Evolutionary conservation across 1,140 invertebrate species (phyloP).

Genomic region (Aphaenogaster floridana): DNA sequence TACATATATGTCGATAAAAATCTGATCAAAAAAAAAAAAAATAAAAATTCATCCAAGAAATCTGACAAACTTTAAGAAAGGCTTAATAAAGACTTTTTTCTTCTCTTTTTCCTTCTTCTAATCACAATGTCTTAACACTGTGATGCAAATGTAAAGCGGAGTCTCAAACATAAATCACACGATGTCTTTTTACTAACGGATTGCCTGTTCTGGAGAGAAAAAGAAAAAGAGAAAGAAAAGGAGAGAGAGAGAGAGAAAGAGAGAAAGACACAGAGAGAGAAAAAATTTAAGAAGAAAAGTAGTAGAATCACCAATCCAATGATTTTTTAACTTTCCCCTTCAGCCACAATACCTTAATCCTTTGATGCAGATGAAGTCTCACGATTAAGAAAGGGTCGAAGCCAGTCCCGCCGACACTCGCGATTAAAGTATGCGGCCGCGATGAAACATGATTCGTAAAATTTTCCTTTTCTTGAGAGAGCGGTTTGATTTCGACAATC

Average conservation of each 20-base stretch:
- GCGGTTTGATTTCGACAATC: constrained; percentile 25
- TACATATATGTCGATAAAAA: not conserved
- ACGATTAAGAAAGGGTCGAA: constrained; percentile 35
- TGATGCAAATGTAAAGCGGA: not conserved
- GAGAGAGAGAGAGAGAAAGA: not conserved
- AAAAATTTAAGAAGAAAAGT: not conserved
- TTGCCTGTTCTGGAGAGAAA: not conserved
- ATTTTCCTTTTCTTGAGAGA: not conserved
- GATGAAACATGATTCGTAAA: constrained; percentile 1
- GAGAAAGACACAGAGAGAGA: not conserved
- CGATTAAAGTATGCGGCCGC: constrained; percentile 31
- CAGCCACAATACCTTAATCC: constrained; percentile 53
- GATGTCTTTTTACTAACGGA: not conserved
- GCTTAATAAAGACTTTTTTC: not conserved
- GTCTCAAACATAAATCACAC: not conserved
- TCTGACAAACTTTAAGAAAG: not conserved
- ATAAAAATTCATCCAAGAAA: not conserved
- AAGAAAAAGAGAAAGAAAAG: not conserved
- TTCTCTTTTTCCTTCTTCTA: not conserved
- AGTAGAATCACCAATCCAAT: not conserved
- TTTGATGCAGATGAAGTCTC: constrained; percentile 50
- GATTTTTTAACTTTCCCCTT: not conserved
- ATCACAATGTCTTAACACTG: not conserved
- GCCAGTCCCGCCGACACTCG: constrained; percentile 46
- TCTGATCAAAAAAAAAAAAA: not conserved